Evolutionary conservation across 1,140 invertebrate species (phyloP), one percentile per base, ranked within the genome.

Genomic region (Hestina assimilis): DNA sequence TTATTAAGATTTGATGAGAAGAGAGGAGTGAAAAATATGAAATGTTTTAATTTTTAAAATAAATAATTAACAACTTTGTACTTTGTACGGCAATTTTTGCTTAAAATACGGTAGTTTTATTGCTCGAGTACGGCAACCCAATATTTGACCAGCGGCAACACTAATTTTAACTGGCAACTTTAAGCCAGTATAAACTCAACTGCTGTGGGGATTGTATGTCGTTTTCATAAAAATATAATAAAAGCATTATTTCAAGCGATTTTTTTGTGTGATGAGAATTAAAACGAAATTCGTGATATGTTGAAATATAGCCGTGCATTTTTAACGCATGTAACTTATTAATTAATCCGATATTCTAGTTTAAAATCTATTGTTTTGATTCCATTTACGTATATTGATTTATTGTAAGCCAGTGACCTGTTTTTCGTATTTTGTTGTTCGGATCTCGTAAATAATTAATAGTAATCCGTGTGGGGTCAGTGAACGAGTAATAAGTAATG

Each of bases 321-420:
- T n/a, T n/a, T n/a, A n/a, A n/a, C n/a, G n/a, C n/a, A n/a, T n/a
- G n/a, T n/a, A n/a, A n/a, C n/a, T n/a, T n/a, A n/a, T n/a, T n/a
- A n/a, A n/a, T n/a, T n/a, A n/a, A 9, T 11, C 5, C 1, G 15
- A 9, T 9, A 19, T 38, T 23, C 12, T 42, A 8, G n/a, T 24
- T 23, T 23, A 23, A 24, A 42, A 42, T 23, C 19, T 4, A 71
- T 85, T 87, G 81, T 87, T 87, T 87, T 87, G 82, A 68, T 83
- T 59, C 62, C 66, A 70, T 75, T 79, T 75, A 75, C 64, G 66
- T 80, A 73, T 87, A 87, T 85, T 87, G 84, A 87, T 87, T 87
- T 87, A 84, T 83, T 65, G 69, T 80, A 77, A 66, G 73, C 74
- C 66, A 82, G 68, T 86, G 84, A 87, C 81, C 84, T 80, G 76